phyloP scores from a whole-genome alignment of 1,140 invertebrate species.

The Zophobas atratus region DNA sequence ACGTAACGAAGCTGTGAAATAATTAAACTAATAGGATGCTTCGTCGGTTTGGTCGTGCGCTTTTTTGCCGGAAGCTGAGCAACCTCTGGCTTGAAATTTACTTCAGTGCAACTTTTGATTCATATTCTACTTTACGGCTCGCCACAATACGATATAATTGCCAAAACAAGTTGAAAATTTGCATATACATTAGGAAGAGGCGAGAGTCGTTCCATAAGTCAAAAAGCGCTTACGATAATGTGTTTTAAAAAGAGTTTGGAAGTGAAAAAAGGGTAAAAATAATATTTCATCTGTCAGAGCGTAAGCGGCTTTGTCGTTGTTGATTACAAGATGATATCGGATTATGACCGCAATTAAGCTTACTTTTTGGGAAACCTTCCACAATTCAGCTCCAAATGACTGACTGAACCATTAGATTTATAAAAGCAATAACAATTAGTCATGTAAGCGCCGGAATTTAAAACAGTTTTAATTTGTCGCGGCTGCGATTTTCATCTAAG shows the following conservation, averaged over 20 bases:
- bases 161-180: slow-evolving; percentile 27
- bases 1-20: neutral
- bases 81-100: too few relatives aligned
- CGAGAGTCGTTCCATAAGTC: slow-evolving; percentile 22
- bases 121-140: neutral
- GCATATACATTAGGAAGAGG: slow-evolving; percentile 26
- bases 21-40: neutral
- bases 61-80: too few relatives aligned
- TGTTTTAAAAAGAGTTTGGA: slow-evolving; percentile 30
- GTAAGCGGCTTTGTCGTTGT: slow-evolving; percentile 50
- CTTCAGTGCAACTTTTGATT: too few relatives aligned
- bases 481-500: slow-evolving; percentile 29
- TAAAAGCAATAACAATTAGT: slow-evolving; percentile 49
- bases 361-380: slow-evolving; percentile 46
- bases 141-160: slow-evolving; percentile 30
- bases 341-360: slow-evolving; percentile 50
- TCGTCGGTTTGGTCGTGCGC: too few relatives aligned
- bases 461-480: slow-evolving; percentile 46
- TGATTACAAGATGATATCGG: slow-evolving; percentile 50
- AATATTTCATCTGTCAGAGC: slow-evolving; percentile 48
- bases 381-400: slow-evolving; percentile 38
- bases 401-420: slow-evolving; percentile 27
- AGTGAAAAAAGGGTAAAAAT: slow-evolving; percentile 42
- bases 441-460: slow-evolving; percentile 37
- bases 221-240: slow-evolving; percentile 36